Evolutionary conservation across 2,113 vertebrate genomes (phyloP), one percentile per base, ranked within the genome.

Genomic region (Anoplopoma fimbria): DNA sequence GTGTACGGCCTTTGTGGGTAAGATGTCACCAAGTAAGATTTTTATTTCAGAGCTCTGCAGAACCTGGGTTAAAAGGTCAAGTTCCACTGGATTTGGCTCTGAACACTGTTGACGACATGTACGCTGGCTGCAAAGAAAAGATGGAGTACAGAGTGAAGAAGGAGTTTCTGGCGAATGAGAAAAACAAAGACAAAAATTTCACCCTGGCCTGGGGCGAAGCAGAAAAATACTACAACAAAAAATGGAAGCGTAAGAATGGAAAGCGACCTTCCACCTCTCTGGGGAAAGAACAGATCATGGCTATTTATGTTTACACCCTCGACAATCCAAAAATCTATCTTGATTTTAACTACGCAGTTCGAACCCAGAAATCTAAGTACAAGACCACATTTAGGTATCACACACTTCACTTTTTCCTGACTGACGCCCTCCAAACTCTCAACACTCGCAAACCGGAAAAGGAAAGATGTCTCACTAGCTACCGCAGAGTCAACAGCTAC

Each of bases 271-370:
- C 69, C 15, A 62, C 7, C 0, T 40, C 21, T 2, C 51, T 88
- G 58, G 40, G 60, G 0, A 85, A 82, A 65, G 77, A 87, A 55
- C 62, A 80, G 17, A 79, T 82, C 29, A 82, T 86, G 75, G 85
- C 88, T 1, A 74, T 92, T 51, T 90, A 89, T 47, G 51, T 38
- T 12, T 92, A 90, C 9, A 86, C 74, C 8, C 63, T 85, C 1
- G 71, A 77, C 17, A 38, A 77, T 19, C 82, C 85, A 1, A 29
- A 57, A 0, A 12, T 92, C 6, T 89, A 89, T n/a, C 17, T 27
- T 4, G 82, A 81, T 25, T 92, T 92, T 42, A 92, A 92, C 33
- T 8, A 60, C 0, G 86, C 82, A 12, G 88, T 90, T 70, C 68
- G 75, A 38, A 75, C 74, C 2, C 68, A 84, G 47, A 77, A 31